phyloP scores from a whole-genome alignment of 2,113 vertebrate species.

The Notiomystis cincta region DNA sequence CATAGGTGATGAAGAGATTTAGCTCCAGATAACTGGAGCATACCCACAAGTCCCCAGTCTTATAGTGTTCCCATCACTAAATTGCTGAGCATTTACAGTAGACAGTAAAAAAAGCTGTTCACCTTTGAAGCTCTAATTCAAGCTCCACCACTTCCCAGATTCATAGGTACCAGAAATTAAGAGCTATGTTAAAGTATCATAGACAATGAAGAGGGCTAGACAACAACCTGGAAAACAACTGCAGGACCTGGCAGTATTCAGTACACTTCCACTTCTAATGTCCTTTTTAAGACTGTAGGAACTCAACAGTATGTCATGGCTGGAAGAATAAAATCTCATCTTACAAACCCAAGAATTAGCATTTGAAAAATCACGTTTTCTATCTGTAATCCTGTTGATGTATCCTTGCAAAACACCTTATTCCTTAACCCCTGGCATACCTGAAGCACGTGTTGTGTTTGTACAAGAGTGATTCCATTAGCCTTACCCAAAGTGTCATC shows the following conservation, averaged over 20 bases:
- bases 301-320: background rate
- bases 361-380: background rate
- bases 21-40: background rate
- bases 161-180: background rate
- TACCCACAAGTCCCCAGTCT: background rate
- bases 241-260: background rate
- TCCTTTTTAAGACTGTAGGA: background rate
- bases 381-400: background rate
- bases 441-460: background rate
- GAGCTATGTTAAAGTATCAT: background rate
- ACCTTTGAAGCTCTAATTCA: background rate
- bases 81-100: background rate
- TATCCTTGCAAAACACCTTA: background rate
- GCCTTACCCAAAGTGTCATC: background rate
- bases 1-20: background rate
- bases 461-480: background rate
- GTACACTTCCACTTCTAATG: background rate
- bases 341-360: background rate
- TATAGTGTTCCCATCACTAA: background rate
- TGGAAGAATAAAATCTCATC: background rate
- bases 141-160: background rate
- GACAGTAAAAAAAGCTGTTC: background rate
- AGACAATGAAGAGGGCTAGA: background rate
- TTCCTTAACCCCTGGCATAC: background rate
- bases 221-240: background rate